These are phyloP conservation scores for Apostichopus parvimensis DNA, from an alignment of 35 echinoderm and acorn worm species.

Conservation along the genomic window DNA sequence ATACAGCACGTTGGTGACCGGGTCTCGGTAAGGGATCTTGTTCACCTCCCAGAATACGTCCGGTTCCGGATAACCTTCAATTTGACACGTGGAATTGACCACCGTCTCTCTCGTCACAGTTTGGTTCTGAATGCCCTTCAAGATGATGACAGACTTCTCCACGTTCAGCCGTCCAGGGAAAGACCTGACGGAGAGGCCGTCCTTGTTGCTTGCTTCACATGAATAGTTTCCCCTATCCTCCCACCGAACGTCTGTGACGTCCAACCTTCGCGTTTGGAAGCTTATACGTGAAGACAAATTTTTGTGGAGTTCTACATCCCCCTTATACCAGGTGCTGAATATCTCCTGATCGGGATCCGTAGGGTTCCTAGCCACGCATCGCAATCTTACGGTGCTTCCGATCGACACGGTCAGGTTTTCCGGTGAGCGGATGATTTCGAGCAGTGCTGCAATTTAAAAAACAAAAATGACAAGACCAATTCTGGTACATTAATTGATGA, in stretches of 20 bases:
- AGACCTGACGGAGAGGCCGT: neutral
- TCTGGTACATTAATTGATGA: too few relatives aligned
- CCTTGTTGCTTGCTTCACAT: constrained; percentile 14
- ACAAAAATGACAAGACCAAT: neutral
- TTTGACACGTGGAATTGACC: constrained; percentile 30
- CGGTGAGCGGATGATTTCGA: neutral
- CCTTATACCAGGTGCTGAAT: constrained; percentile 40
- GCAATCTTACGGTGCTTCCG: neutral
- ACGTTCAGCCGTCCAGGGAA: neutral
- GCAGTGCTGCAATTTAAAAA: neutral
- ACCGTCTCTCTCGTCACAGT: neutral
- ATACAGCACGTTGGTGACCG: neutral
- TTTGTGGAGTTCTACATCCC: neutral
- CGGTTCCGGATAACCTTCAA: constrained; percentile 27
- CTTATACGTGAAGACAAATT: neutral
- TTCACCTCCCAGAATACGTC: constrained; percentile 35
- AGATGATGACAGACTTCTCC: constrained; percentile 5
- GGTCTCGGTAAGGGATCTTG: neutral
- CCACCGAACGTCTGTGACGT: neutral
- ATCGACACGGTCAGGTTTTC: constrained; percentile 28
- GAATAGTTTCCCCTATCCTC: constrained; percentile 29
- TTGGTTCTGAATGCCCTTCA: neutral
- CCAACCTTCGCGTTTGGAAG: neutral
- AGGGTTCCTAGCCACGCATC: constrained; percentile 2
- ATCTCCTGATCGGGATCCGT: neutral